These are phyloP conservation scores for Dryobates pubescens DNA, from an alignment of 2,797 vertebrate genomes.

Conservation along the genomic window DNA sequence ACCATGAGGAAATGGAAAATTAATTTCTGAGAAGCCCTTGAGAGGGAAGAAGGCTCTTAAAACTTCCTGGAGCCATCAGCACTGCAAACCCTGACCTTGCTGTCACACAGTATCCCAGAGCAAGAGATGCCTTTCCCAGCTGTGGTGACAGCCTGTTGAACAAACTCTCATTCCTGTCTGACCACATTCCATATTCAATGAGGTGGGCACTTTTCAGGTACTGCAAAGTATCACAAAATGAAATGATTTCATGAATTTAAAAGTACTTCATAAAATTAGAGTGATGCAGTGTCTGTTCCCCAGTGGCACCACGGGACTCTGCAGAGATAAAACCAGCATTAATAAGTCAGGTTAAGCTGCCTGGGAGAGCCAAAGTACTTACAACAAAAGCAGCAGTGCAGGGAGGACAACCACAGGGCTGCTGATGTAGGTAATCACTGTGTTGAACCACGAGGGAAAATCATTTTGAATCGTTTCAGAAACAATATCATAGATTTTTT, in stretches of 20 bases:
- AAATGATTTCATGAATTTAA: too few species aligned
- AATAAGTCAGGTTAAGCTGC: background rate
- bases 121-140: background rate
- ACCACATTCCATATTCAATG: background rate
- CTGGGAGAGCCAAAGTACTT: constrained; percentile 73
- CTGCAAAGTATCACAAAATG: too few species aligned
- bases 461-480: constrained; percentile 91
- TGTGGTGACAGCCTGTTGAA: background rate
- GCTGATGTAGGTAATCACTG: constrained; percentile 88
- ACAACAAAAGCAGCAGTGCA: constrained; percentile 92
- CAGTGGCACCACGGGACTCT: background rate
- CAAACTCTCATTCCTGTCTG: background rate
- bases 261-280: background rate
- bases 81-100: background rate
- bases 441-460: constrained; percentile 92
- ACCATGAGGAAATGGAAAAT: background rate
- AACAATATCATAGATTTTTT: constrained; percentile 97
- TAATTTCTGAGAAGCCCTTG: background rate
- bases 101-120: background rate
- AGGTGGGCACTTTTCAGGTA: background rate
- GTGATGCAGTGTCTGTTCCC: background rate
- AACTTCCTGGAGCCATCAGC: background rate
- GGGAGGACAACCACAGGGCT: constrained; percentile 95
- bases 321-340: background rate
- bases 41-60: background rate